A percentile compares a stretch with the other conserved stretches of the same genome.
phyloP scores from a whole-genome alignment of 2,888 invertebrate species.

The Torymus texanus region DNA sequence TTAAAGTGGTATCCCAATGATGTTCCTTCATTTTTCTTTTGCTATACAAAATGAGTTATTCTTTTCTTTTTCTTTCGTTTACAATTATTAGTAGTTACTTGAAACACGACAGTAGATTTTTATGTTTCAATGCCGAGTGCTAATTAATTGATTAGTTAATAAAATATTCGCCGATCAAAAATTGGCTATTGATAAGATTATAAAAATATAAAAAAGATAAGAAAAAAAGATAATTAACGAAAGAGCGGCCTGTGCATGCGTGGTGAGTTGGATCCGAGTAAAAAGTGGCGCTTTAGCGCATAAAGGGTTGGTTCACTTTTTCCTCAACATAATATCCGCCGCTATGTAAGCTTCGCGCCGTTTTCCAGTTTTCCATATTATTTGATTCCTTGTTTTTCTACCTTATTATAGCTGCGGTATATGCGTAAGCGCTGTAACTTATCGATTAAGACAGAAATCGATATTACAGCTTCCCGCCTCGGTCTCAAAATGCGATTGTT shows the following conservation, averaged over 20 bases:
- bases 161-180: slow-evolving; percentile 53
- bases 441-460: slow-evolving; percentile 27
- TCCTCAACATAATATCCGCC: slow-evolving; percentile 33
- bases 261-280: slow-evolving; percentile 27
- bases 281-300: slow-evolving; percentile 45
- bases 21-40: slow-evolving; percentile 65
- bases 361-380: slow-evolving; percentile 42
- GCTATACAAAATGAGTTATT: slow-evolving; percentile 69
- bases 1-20: slow-evolving; percentile 70
- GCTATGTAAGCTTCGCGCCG: slow-evolving; percentile 43
- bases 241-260: slow-evolving; percentile 37
- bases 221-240: slow-evolving; percentile 42
- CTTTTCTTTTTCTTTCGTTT: slow-evolving; percentile 65
- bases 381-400: slow-evolving; percentile 51
- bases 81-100: slow-evolving; percentile 68
- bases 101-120: slow-evolving; percentile 66
- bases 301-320: slow-evolving; percentile 47
- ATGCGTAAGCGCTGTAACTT: slow-evolving; percentile 46
- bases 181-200: slow-evolving; percentile 56
- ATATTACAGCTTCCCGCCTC: slow-evolving; percentile 38
- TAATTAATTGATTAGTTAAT: slow-evolving; percentile 63
- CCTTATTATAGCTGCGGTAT: slow-evolving; percentile 53
- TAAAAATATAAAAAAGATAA: slow-evolving; percentile 52
- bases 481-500: slow-evolving; percentile 55
- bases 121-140: slow-evolving; percentile 70